A percentile compares a stretch with the other conserved stretches of the same genome.
These are phyloP conservation scores for Oreamnos americanus DNA, from an alignment of 2,113 vertebrate genomes.

Conservation along the genomic window DNA sequence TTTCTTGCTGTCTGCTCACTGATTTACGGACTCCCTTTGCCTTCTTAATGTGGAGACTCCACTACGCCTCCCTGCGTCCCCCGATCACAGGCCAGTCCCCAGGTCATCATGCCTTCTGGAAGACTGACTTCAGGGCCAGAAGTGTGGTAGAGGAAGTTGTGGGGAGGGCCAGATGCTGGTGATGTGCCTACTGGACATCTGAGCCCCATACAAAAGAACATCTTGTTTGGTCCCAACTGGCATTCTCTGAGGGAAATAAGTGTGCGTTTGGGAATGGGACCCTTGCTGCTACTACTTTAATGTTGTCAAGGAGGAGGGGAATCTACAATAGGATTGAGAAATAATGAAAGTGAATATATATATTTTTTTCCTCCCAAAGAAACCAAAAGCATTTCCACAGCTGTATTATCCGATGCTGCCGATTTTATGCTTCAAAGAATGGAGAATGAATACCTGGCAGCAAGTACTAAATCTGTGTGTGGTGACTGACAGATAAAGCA, in stretches of 20 bases:
- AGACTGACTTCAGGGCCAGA: background rate
- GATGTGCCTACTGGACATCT: background rate
- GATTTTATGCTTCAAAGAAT: constrained; percentile 77
- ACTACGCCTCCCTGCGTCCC: background rate
- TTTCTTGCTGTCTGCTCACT: background rate
- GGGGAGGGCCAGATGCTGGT: background rate
- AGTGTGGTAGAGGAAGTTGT: background rate
- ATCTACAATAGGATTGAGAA: constrained; percentile 5
- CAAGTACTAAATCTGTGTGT: constrained; percentile 75
- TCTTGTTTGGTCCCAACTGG: background rate
- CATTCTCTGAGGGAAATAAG: background rate
- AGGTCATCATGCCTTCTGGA: background rate
- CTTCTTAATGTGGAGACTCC: background rate
- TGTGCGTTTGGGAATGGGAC: constrained; percentile 35
- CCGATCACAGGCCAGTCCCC: background rate
- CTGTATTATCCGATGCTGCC: constrained; percentile 50
- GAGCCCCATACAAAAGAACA: background rate
- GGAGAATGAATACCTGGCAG: constrained; percentile 72
- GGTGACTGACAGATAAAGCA: constrained; percentile 79
- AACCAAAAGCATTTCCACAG: constrained; percentile 49
- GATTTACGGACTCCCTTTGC: background rate
- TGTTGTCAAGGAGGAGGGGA: background rate
- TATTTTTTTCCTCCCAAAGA: constrained; percentile 48
- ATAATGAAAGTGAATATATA: constrained; percentile 40
- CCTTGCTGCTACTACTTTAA: background rate